Conservation (phyloP, 1,140 invertebrate genomes). For the Stratiolaelaps scimitus region DNA sequence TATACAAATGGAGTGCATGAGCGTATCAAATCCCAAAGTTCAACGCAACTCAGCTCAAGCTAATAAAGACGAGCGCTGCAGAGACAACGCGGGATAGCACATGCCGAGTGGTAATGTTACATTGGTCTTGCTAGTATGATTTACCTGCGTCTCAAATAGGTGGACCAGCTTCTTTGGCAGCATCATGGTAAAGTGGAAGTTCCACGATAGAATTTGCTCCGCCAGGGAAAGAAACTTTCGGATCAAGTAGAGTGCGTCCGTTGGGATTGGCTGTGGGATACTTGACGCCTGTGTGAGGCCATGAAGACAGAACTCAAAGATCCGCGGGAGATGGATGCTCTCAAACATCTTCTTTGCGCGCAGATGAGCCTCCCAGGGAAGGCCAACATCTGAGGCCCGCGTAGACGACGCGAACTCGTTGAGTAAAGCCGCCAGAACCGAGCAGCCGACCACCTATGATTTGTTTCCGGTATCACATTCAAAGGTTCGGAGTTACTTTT, state of each 20-base stretch:
- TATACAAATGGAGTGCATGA: too few relatives aligned
- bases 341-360: slow-evolving; percentile 72
- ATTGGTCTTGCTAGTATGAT: too few relatives aligned
- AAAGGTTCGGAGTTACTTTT: too few relatives aligned
- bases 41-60: too few relatives aligned
- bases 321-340: slow-evolving; percentile 57
- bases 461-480: too few relatives aligned
- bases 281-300: slow-evolving; percentile 49
- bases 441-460: slow-evolving; percentile 55
- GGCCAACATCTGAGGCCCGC: slow-evolving; percentile 65
- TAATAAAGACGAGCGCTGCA: too few relatives aligned
- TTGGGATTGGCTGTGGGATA: slow-evolving; percentile 45
- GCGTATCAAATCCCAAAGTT: too few relatives aligned
- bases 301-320: slow-evolving; percentile 56
- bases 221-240: slow-evolving; percentile 52
- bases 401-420: slow-evolving; percentile 74
- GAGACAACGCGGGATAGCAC: too few relatives aligned
- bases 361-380: slow-evolving; percentile 73
- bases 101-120: too few relatives aligned
- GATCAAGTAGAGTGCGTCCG: slow-evolving; percentile 44
- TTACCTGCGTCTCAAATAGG: slow-evolving; percentile 50
- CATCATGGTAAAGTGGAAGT: slow-evolving; percentile 45
- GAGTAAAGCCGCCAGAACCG: slow-evolving; percentile 62
- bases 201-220: slow-evolving; percentile 60
- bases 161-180: slow-evolving; percentile 56